Percentiles rank a stretch among this genome's conserved stretches.
Conservation (phyloP, 2,797 vertebrate genomes). For the Girardinus metallicus region DNA sequence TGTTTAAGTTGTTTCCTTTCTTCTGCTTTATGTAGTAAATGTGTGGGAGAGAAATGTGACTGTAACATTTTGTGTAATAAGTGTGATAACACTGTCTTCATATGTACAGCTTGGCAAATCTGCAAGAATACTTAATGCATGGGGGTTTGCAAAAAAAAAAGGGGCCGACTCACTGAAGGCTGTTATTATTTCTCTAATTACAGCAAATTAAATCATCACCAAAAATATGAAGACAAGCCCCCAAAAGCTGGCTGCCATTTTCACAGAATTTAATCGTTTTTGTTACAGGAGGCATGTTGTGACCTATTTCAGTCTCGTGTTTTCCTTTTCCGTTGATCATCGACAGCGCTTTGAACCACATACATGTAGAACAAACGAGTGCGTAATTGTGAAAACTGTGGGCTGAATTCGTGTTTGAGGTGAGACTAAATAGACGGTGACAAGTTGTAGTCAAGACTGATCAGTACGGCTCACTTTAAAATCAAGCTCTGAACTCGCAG, state of each 20-base stretch:
- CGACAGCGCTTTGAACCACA: background rate
- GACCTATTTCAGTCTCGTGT: background rate
- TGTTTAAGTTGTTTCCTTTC: background rate
- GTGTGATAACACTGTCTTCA: background rate
- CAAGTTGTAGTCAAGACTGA: background rate
- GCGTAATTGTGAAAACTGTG: background rate
- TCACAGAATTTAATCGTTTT: background rate
- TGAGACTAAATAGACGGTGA: background rate
- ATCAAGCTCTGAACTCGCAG: background rate
- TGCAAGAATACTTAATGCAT: background rate
- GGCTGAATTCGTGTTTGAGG: background rate
- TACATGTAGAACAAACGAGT: background rate
- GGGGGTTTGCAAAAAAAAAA: background rate
- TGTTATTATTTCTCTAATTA: background rate
- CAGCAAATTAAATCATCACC: background rate
- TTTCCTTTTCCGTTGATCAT: conserved; percentile 1
- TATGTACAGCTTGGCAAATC: background rate
- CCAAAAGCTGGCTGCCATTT: background rate
- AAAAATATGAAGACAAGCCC: background rate
- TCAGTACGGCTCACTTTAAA: background rate
- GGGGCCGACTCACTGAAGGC: background rate
- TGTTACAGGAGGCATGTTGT: background rate
- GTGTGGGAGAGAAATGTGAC: background rate
- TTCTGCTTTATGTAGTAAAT: background rate
- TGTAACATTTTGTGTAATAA: background rate